These are phyloP conservation scores for Keiferia lycopersicella DNA, from an alignment of 2,888 invertebrate species.

Conservation along the genomic window DNA sequence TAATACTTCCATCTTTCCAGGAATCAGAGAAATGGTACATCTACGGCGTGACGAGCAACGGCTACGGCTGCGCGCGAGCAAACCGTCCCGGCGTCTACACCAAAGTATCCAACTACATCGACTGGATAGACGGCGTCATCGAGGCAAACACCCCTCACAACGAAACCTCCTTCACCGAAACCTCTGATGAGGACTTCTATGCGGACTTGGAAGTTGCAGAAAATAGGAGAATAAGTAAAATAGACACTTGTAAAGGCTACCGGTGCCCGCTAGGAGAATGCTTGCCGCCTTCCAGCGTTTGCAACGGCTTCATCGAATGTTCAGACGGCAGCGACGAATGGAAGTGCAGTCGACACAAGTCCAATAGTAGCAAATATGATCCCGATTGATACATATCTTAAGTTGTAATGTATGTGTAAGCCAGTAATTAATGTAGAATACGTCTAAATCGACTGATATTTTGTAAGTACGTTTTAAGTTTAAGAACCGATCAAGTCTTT, in stretches of 20 bases:
- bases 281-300: constrained; percentile 85
- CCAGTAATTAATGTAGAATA: constrained; percentile 64
- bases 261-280: constrained; percentile 89
- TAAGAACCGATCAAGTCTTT: constrained; percentile 20
- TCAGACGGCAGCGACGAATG: constrained; percentile 88
- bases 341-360: constrained; percentile 70
- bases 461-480: constrained; percentile 67
- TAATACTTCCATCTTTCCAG: constrained; percentile 43
- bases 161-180: constrained; percentile 42
- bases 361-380: constrained; percentile 54
- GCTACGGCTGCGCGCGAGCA: constrained; percentile 89
- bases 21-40: constrained; percentile 77
- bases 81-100: constrained; percentile 91
- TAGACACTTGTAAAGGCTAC: constrained; percentile 83
- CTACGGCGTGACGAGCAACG: constrained; percentile 89
- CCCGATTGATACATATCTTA: constrained; percentile 53
- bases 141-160: constrained; percentile 58
- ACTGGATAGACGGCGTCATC: constrained; percentile 85
- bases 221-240: constrained; percentile 54
- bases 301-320: constrained; percentile 90
- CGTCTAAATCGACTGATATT: constrained; percentile 73
- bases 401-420: constrained; percentile 49
- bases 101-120: constrained; percentile 87
- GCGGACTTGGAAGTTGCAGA: constrained; percentile 70
- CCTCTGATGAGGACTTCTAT: constrained; percentile 60